Percentiles rank a stretch among this genome's conserved stretches.
Evolutionary conservation across 2,113 vertebrate genomes (phyloP).

Genomic region (Synodontis membranacea): DNA sequence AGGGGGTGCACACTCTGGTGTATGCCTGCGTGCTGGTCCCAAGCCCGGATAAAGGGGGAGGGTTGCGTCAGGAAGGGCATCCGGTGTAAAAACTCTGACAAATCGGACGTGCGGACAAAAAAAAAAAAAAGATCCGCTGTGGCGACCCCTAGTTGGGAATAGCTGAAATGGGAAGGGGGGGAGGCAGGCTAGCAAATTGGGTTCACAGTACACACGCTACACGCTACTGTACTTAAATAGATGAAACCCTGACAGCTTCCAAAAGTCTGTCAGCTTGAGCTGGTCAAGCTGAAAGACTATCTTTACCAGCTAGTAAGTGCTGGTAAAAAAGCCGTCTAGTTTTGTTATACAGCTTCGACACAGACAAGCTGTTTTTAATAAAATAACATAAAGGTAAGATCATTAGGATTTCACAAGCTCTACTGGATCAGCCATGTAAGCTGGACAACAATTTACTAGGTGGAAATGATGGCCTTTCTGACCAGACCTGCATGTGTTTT

Average conservation of each 20-base stretch:
- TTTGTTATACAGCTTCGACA: not conserved
- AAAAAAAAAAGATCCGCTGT: too few species aligned
- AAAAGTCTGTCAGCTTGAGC: not conserved
- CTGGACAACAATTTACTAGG: not conserved
- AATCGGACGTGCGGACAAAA: too few species aligned
- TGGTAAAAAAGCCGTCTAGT: not conserved
- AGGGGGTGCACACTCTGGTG: too few species aligned
- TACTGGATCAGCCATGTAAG: not conserved
- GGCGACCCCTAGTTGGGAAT: too few species aligned
- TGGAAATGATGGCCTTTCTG: not conserved
- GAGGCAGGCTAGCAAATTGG: not conserved
- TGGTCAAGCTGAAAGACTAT: not conserved
- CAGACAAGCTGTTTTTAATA: not conserved
- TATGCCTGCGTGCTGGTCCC: too few species aligned
- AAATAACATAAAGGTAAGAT: not conserved
- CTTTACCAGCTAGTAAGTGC: not conserved
- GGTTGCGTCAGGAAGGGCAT: too few species aligned
- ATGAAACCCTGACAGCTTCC: not conserved
- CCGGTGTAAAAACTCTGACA: too few species aligned
- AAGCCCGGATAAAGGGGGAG: too few species aligned
- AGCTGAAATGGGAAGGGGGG: too few species aligned
- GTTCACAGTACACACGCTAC: not conserved
- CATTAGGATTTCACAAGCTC: not conserved
- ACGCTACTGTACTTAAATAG: not conserved
- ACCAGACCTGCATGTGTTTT: not conserved